Evolutionary conservation across 2,113 vertebrate genomes (phyloP).

Genomic region (Garra rufa): DNA sequence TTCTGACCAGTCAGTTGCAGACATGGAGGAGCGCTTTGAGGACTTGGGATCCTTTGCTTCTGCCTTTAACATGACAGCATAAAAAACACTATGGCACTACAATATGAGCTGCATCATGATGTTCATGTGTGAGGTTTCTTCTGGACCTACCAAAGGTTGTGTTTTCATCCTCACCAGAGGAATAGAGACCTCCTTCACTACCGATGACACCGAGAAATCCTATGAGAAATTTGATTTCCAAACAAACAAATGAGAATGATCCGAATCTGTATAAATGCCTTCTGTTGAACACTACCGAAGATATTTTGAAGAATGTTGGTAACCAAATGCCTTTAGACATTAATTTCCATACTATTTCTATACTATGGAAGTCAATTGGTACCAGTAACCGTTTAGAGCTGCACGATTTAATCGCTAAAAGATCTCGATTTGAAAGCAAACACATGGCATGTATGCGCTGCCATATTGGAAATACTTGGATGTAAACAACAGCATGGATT

Average conservation of each 20-base stretch:
- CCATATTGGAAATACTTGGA: too few relatives aligned
- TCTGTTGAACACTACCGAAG: neutral
- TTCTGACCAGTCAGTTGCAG: neutral
- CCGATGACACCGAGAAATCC: conserved; percentile 33
- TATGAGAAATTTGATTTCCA: neutral
- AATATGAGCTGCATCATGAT: neutral
- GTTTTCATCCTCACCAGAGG: conserved; percentile 1
- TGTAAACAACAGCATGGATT: too few relatives aligned
- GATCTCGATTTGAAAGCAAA: too few relatives aligned
- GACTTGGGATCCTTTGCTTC: conserved; percentile 34
- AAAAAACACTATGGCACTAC: neutral
- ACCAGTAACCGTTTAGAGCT: neutral
- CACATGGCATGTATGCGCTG: too few relatives aligned
- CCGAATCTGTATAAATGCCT: neutral
- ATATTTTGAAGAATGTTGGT: neutral
- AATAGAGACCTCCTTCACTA: conserved; percentile 32
- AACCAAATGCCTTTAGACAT: too few relatives aligned
- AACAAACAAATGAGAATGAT: neutral
- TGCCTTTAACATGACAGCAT: conserved; percentile 37
- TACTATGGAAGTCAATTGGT: too few relatives aligned
- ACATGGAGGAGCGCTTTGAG: neutral
- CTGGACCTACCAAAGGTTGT: conserved; percentile 34
- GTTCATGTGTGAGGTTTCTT: neutral
- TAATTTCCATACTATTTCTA: too few relatives aligned
- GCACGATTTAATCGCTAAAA: too few relatives aligned